phyloP scores from a whole-genome alignment of 2,888 invertebrate genomes.

The Eupithecia vulgata region DNA sequence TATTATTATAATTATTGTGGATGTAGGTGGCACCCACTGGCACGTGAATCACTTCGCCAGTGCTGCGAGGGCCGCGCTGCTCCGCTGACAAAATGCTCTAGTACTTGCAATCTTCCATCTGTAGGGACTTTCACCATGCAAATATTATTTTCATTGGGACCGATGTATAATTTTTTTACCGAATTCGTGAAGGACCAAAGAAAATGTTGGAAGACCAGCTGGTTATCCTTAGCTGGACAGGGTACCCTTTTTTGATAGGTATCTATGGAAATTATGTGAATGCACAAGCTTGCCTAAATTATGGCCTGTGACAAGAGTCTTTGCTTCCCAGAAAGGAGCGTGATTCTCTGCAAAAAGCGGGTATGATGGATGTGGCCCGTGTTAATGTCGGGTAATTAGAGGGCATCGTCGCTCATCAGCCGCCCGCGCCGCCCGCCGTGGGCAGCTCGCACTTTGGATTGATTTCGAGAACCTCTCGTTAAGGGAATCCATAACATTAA shows the following conservation, averaged over 20 bases:
- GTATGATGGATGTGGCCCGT: conserved; percentile 30
- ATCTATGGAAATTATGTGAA: background rate
- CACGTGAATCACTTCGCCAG: conserved; percentile 29
- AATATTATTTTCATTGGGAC: background rate
- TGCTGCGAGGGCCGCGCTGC: conserved; percentile 5
- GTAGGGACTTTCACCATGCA: background rate
- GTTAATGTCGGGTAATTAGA: conserved; percentile 34
- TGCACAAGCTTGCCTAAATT: background rate
- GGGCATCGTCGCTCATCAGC: conserved; percentile 9
- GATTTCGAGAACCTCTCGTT: conserved; percentile 4
- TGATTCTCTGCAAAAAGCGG: conserved; percentile 30
- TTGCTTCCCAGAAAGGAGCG: conserved; percentile 29
- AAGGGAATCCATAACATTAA: conserved; percentile 2
- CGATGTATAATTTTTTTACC: background rate
- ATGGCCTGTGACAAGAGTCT: conserved; percentile 17
- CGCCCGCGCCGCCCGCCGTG: background rate
- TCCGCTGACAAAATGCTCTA: background rate
- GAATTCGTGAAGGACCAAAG: background rate
- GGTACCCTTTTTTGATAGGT: background rate
- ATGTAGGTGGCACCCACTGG: conserved; percentile 34
- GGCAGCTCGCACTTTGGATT: conserved; percentile 10
- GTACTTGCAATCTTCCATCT: background rate
- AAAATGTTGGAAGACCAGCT: background rate
- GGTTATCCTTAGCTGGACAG: too few relatives aligned
- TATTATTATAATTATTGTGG: conserved; percentile 53